phyloP scores from a whole-genome alignment of 2,113 vertebrate species.

The Mormyrus lacerda region DNA sequence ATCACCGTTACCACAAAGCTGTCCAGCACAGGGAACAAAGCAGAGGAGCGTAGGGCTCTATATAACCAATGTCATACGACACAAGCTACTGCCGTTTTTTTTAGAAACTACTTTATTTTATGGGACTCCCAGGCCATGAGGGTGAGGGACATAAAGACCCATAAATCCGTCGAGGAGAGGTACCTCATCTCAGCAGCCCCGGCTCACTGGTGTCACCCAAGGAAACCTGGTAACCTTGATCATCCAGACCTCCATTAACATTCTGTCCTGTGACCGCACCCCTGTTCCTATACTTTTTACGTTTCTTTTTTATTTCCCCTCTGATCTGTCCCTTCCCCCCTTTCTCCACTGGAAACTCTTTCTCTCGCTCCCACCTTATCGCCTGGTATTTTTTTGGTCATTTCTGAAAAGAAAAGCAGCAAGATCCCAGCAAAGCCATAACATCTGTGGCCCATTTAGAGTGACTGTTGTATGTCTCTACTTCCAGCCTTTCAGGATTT shows the following conservation, averaged over 20 bases:
- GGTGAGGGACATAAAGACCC: not conserved
- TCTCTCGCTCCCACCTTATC: not conserved
- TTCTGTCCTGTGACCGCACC: not conserved
- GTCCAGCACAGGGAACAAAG: conserved; percentile 24
- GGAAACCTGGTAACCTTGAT: not conserved
- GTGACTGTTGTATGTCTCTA: not conserved
- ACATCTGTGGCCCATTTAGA: not conserved
- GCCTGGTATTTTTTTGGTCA: not conserved
- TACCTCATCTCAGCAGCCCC: conserved; percentile 18
- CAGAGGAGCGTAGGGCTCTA: conserved; percentile 2
- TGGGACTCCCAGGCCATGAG: conserved; percentile 14
- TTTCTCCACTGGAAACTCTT: not conserved
- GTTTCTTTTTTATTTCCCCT: not conserved
- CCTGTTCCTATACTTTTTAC: not conserved
- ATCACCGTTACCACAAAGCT: conserved; percentile 36
- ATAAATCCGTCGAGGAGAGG: conserved; percentile 15
- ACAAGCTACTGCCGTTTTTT: conserved; percentile 37
- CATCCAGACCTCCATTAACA: not conserved
- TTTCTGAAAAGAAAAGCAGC: not conserved
- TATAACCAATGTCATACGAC: conserved; percentile 39
- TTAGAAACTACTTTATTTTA: conserved; percentile 46
- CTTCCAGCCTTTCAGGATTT: not conserved
- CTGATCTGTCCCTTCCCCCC: not conserved
- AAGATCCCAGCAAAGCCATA: not conserved
- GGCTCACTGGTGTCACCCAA: not conserved